A percentile compares a stretch with the other conserved stretches of the same genome.
These are phyloP conservation scores for Nycticryphes semicollaris DNA, from an alignment of 2,113 vertebrate species.

Conservation along the genomic window DNA sequence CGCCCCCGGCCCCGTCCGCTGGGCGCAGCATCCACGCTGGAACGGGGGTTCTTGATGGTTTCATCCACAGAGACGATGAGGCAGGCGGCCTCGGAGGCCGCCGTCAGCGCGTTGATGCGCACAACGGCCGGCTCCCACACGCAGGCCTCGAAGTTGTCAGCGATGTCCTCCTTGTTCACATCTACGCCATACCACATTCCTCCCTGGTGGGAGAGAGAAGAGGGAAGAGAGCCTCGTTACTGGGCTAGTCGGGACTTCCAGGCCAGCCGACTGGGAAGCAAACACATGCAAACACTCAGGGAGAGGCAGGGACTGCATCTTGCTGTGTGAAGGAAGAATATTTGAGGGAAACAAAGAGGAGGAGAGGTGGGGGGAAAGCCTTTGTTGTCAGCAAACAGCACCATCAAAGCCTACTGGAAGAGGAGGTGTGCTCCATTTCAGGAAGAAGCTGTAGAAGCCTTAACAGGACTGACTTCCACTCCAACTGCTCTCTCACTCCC, in stretches of 20 bases:
- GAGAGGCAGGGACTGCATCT: background rate
- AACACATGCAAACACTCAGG: rapidly evolving
- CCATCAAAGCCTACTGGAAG: background rate
- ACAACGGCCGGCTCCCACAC: constrained; percentile 96
- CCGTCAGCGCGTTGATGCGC: constrained; percentile 91
- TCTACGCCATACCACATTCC: constrained; percentile 95
- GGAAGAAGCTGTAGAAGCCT: background rate
- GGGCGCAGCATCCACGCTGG: constrained; percentile 73
- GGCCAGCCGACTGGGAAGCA: rapidly evolving
- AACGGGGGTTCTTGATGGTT: constrained; percentile 95
- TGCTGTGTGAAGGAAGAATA: background rate
- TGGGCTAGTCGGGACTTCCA: rapidly evolving
- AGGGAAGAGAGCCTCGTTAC: background rate
- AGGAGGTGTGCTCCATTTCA: background rate
- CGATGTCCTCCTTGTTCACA: constrained; percentile 93
- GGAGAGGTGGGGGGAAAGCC: background rate
- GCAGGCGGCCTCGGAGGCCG: constrained; percentile 92
- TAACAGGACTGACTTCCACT: too few species aligned
- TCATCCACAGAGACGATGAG: constrained; percentile 95
- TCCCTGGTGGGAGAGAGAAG: constrained; percentile 68
- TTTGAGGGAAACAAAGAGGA: background rate
- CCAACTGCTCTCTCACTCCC: background rate
- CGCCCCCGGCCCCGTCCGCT: constrained; percentile 78
- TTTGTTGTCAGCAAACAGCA: background rate
- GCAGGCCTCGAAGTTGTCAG: constrained; percentile 88